Evolutionary conservation across 30 jellyfish, hydroid and myxozoan species (phyloP).

Genomic region (Mastigias papua): DNA sequence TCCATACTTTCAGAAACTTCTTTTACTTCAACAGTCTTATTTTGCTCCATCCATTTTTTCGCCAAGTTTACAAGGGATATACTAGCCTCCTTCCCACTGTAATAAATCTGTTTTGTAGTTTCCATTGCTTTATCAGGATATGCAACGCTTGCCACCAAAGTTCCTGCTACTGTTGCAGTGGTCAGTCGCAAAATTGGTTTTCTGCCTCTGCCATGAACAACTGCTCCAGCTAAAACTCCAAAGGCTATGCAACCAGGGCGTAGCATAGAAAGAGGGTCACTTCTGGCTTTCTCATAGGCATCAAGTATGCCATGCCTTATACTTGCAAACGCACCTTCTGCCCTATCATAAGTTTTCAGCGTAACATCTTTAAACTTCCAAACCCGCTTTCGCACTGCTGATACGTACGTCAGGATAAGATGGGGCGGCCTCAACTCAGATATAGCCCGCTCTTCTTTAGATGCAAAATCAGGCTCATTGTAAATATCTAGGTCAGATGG

Average conservation of each 20-base stretch:
- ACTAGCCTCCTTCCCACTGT: conserved; percentile 20
- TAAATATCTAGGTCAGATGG: conserved; percentile 55
- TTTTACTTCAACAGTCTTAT: background rate
- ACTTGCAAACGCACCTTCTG: background rate
- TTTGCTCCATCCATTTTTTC: conserved; percentile 19
- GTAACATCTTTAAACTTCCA: conserved; percentile 48
- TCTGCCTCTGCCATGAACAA: conserved; percentile 70
- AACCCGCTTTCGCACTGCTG: conserved; percentile 34
- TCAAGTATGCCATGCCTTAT: conserved; percentile 17
- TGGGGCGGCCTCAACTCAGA: background rate
- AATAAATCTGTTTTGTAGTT: conserved; percentile 9
- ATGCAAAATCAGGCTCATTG: conserved; percentile 13
- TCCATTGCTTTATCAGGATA: conserved; percentile 51
- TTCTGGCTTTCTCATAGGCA: conserved; percentile 39
- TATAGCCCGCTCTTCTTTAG: background rate
- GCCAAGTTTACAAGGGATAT: conserved; percentile 19
- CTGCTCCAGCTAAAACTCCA: conserved; percentile 46
- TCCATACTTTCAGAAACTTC: background rate
- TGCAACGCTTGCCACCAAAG: conserved; percentile 63
- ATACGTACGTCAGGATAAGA: conserved; percentile 22
- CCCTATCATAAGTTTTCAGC: background rate
- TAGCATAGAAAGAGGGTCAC: conserved; percentile 44
- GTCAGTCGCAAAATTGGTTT: conserved; percentile 49
- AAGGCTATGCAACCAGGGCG: conserved; percentile 60
- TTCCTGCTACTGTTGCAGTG: conserved; percentile 47